Percentiles rank a stretch among this genome's conserved stretches.
These are phyloP conservation scores for Lichenostomus cassidix DNA, from an alignment of 2,113 vertebrate species.

Conservation along the genomic window DNA sequence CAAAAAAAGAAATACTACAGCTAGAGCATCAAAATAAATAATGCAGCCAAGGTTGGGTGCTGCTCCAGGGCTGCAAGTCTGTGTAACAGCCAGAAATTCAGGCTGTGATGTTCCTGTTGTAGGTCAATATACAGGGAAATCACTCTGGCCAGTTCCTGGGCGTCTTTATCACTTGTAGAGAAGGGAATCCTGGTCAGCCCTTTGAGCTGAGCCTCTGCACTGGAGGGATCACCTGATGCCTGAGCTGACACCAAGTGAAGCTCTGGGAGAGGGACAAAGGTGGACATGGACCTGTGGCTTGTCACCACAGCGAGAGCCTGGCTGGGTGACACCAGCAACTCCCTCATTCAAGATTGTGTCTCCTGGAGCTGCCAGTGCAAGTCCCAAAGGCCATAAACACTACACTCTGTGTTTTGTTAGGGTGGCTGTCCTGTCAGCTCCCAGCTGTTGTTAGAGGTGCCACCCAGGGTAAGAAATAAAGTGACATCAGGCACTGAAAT, in stretches of 20 bases:
- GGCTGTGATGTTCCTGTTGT: not conserved
- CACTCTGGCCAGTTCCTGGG: not conserved
- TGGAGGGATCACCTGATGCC: not conserved
- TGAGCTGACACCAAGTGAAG: rapidly evolving
- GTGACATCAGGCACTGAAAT: not conserved
- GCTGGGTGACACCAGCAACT: not conserved
- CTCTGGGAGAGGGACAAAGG: not conserved
- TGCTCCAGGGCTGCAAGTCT: not conserved
- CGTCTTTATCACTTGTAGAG: not conserved
- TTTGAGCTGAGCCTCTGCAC: not conserved
- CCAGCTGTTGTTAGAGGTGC: not conserved
- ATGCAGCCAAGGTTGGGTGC: not conserved
- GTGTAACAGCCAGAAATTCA: not conserved
- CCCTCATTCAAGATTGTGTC: rapidly evolving
- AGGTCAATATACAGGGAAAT: not conserved
- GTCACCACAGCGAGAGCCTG: not conserved
- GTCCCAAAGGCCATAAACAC: not conserved
- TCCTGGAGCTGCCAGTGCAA: not conserved
- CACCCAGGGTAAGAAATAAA: not conserved
- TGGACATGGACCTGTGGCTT: too few relatives aligned
- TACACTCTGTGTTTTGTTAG: not conserved
- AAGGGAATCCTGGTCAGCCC: not conserved
- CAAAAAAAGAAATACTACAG: not conserved
- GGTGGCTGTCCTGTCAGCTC: not conserved
- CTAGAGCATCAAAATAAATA: not conserved